Evolutionary conservation across 2,797 vertebrate species (phyloP).

Genomic region (Rhabdomys pumilio): DNA sequence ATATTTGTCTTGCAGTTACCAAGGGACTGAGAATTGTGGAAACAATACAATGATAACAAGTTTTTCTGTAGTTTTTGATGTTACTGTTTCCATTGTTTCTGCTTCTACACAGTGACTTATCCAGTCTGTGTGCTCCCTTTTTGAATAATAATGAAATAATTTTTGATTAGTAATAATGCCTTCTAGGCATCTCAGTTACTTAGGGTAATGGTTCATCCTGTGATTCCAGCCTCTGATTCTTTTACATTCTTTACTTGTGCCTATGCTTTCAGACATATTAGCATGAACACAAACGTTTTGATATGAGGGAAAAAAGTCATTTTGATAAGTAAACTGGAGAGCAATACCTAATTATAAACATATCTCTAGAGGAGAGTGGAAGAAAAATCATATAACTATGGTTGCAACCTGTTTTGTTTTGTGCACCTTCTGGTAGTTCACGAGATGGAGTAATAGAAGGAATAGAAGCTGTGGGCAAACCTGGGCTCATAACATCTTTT

Average conservation of each 20-base stretch:
- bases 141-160: conserved; percentile 37
- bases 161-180: not conserved
- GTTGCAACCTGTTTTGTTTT: not conserved
- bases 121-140: not conserved
- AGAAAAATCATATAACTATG: not conserved
- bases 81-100: not conserved
- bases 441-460: not conserved
- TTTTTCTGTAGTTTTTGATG: rapidly evolving
- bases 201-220: not conserved
- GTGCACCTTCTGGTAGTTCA: not conserved
- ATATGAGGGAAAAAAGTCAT: not conserved
- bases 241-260: not conserved
- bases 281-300: not conserved
- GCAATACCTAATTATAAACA: not conserved
- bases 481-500: not conserved
- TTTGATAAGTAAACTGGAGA: conserved; percentile 11
- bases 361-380: not conserved
- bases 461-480: not conserved
- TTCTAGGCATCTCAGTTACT: not conserved
- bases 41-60: not conserved
- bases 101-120: not conserved
- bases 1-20: not conserved
- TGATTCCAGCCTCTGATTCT: not conserved
- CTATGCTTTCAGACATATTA: not conserved
- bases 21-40: not conserved